A percentile compares a stretch with the other conserved stretches of the same genome.
Evolutionary conservation across 2,888 invertebrate species (phyloP).

Genomic region (Dascillus cervinus): DNA sequence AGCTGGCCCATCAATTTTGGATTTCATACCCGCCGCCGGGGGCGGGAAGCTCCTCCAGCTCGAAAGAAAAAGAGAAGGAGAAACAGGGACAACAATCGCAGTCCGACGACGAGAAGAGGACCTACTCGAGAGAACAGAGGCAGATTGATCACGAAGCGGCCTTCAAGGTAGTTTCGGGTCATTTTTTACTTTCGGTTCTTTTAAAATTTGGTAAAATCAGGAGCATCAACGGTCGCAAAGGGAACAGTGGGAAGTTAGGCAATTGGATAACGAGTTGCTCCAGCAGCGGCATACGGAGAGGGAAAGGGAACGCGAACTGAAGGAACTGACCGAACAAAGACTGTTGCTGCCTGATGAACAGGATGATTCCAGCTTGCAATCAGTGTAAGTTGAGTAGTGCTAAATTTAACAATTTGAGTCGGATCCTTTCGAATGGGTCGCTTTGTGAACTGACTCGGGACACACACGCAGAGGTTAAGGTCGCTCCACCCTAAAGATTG

Average conservation of each 20-base stretch:
- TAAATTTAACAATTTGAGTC: no score
- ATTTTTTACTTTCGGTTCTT: not conserved
- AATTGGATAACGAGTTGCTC: constrained; percentile 52
- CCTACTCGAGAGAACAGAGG: constrained; percentile 49
- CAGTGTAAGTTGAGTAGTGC: constrained; percentile 30
- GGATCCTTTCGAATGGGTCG: not conserved
- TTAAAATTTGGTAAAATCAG: constrained; percentile 18
- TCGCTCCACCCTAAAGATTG: no score
- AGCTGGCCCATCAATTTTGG: constrained; percentile 84
- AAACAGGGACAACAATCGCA: constrained; percentile 39
- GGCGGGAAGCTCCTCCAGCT: constrained; percentile 55
- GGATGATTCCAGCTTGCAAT: constrained; percentile 32
- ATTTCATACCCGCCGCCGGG: constrained; percentile 76
- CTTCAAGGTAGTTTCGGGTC: constrained; percentile 41
- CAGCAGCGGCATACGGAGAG: constrained; percentile 54
- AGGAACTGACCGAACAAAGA: constrained; percentile 45
- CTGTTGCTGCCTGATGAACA: constrained; percentile 31
- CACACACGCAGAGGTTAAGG: not conserved
- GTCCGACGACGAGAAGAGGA: constrained; percentile 49
- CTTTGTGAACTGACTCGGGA: not conserved
- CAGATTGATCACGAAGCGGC: constrained; percentile 56
- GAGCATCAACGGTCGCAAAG: constrained; percentile 50
- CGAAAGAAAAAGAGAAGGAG: constrained; percentile 55
- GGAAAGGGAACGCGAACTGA: constrained; percentile 51
- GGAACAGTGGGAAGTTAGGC: constrained; percentile 52